A percentile compares a stretch with the other conserved stretches of the same genome.
These are phyloP conservation scores for Neria commutata DNA, from an alignment of 2,888 invertebrate species.

Conservation along the genomic window DNA sequence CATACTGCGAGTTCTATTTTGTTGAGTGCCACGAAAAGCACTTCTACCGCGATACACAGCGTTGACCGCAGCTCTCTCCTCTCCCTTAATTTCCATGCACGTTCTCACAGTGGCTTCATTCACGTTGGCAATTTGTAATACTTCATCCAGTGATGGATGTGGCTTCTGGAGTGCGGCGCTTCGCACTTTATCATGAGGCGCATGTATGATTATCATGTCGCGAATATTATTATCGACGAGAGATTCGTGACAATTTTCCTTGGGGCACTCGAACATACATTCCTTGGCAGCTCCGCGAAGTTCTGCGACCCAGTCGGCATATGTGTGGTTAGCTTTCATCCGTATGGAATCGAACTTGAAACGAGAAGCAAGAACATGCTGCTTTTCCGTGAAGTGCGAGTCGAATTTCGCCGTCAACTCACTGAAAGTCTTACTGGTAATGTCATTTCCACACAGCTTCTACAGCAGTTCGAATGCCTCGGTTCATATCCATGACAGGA, in stretches of 20 bases:
- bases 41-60: background rate
- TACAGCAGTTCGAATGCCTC: too few relatives aligned
- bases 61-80: background rate
- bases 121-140: background rate
- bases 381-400: background rate
- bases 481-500: too few relatives aligned
- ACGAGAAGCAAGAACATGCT: background rate
- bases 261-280: background rate
- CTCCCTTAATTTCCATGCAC: background rate
- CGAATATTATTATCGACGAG: background rate
- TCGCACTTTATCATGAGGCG: slow-evolving; percentile 1
- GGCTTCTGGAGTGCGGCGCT: background rate
- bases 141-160: background rate
- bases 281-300: background rate
- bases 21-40: background rate
- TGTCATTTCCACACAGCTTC: too few relatives aligned
- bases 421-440: too few relatives aligned
- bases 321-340: background rate
- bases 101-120: too few relatives aligned
- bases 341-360: background rate
- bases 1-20: background rate
- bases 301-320: background rate
- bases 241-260: background rate
- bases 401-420: too few relatives aligned
- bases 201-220: background rate